phyloP scores from a whole-genome alignment of 1,140 invertebrate species.

The Phymorhynchus buccinoides region DNA sequence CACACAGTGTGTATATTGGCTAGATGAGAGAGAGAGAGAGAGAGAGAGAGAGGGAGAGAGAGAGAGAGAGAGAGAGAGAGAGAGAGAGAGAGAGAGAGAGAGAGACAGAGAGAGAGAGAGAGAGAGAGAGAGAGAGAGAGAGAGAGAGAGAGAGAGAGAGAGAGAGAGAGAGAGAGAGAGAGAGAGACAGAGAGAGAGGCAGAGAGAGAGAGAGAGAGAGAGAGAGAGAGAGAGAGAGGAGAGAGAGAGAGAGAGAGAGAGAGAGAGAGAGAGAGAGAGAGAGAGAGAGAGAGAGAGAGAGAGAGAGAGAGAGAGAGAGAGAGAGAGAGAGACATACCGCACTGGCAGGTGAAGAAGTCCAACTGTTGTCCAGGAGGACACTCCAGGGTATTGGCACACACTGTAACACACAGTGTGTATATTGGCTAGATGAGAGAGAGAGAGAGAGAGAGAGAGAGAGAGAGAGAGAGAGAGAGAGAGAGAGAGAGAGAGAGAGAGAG shows the following conservation, averaged over 20 bases:
- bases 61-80: constrained; percentile 29
- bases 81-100: constrained; percentile 32
- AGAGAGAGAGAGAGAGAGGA: neutral
- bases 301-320: neutral
- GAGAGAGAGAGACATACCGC: neutral
- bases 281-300: too few relatives aligned
- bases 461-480: constrained; percentile 38
- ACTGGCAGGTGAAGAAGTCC: neutral
- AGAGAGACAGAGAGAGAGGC: neutral
- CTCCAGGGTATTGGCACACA: neutral
- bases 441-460: constrained; percentile 52
- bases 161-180: neutral
- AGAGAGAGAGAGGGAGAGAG: constrained; percentile 50
- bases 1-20: too few relatives aligned
- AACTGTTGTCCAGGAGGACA: neutral
- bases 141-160: neutral
- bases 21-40: constrained; percentile 17
- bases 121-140: neutral
- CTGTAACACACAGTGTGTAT: neutral
- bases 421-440: constrained; percentile 4
- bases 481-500: constrained; percentile 38
- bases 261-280: too few relatives aligned
- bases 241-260: too few relatives aligned
- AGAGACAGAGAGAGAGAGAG: constrained; percentile 13
- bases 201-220: neutral